A percentile compares a stretch with the other conserved stretches of the same genome.
Evolutionary conservation across 2,797 vertebrate species (phyloP).

Genomic region (Pangasius krempfi): DNA sequence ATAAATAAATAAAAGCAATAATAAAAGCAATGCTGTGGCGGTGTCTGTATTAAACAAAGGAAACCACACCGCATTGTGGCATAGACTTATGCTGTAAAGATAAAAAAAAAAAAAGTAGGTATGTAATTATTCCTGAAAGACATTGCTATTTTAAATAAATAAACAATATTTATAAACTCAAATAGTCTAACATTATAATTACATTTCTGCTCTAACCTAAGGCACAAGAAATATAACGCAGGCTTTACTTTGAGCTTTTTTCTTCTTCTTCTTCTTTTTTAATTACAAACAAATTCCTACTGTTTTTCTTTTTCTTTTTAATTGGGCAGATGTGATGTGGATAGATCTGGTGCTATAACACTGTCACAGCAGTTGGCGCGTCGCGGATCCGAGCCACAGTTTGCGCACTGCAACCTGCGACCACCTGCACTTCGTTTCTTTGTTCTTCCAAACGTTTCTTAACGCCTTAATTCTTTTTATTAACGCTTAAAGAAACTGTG

Average conservation of each 20-base stretch:
- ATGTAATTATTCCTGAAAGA: background rate
- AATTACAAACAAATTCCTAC: background rate
- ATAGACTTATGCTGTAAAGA: background rate
- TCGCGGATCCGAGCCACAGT: background rate
- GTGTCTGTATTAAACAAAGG: slow-evolving; percentile 19
- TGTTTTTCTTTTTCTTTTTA: background rate
- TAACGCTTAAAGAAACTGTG: background rate
- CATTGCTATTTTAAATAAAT: background rate
- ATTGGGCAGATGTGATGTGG: background rate
- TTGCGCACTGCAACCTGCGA: background rate
- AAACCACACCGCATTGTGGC: background rate
- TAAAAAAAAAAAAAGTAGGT: background rate
- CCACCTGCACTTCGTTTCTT: background rate
- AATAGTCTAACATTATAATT: background rate
- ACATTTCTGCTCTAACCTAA: background rate
- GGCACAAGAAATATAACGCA: background rate
- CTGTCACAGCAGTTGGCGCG: background rate
- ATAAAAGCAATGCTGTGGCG: background rate
- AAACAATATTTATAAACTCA: background rate
- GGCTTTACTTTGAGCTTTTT: background rate
- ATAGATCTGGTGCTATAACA: background rate
- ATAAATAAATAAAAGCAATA: background rate
- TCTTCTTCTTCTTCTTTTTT: background rate
- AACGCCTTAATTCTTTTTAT: background rate
- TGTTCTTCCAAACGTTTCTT: slow-evolving; percentile 17